phyloP scores from a whole-genome alignment of 1,140 invertebrate genomes.

The Lucilia sericata region DNA sequence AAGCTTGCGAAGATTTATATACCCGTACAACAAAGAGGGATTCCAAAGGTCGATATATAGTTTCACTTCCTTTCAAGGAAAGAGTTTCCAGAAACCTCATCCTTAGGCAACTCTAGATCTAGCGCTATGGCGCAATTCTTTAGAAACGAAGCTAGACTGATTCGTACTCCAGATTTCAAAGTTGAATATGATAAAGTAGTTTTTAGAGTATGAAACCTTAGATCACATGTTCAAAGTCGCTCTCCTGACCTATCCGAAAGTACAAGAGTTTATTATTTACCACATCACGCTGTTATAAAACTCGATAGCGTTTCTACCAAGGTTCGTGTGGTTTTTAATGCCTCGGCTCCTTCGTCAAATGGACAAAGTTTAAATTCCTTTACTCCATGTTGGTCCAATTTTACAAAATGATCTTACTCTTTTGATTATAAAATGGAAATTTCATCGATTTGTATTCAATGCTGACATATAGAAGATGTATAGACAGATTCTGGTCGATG shows the following conservation, averaged over 20 bases:
- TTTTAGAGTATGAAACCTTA: background rate
- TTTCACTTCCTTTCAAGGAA: constrained; percentile 25
- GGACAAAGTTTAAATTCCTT: no score
- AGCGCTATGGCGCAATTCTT: background rate
- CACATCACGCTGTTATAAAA: constrained; percentile 17
- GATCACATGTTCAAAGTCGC: background rate
- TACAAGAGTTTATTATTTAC: background rate
- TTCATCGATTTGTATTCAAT: no score
- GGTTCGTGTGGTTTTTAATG: background rate
- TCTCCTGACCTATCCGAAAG: background rate
- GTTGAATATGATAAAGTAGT: background rate
- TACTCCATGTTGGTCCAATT: background rate
- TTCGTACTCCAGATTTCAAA: background rate
- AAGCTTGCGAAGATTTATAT: constrained; percentile 19
- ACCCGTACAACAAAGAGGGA: background rate
- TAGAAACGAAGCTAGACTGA: background rate
- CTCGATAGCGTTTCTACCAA: constrained; percentile 30
- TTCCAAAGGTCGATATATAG: background rate
- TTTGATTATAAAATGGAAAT: no score
- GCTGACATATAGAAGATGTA: no score
- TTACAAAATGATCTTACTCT: background rate
- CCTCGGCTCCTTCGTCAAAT: no score
- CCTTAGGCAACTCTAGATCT: background rate
- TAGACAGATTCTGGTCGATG: no score
- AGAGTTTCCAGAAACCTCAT: background rate